phyloP scores from a whole-genome alignment of 2,888 invertebrate species.

The Helleia helle region DNA sequence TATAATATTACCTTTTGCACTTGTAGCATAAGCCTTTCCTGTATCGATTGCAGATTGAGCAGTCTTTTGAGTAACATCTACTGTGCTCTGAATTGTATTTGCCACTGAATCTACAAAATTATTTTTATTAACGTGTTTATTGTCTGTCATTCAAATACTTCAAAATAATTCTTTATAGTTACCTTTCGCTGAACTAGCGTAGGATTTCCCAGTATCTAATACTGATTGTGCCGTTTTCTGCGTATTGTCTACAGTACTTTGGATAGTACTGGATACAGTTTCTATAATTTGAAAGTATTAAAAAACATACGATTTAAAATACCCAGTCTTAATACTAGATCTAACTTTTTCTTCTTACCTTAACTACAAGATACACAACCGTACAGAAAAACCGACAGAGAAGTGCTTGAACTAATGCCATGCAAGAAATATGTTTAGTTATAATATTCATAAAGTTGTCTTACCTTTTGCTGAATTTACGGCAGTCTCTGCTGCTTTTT shows the following conservation, averaged over 20 bases:
- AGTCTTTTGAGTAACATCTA: slow-evolving; percentile 34
- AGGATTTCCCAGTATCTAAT: slow-evolving; percentile 17
- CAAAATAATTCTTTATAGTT: not conserved
- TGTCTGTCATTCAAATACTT: not conserved
- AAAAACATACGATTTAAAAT: slow-evolving; percentile 5
- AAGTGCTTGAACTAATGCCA: slow-evolving; percentile 2
- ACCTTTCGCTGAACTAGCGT: slow-evolving; percentile 12
- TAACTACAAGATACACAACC: slow-evolving; percentile 28
- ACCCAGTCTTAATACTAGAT: not conserved
- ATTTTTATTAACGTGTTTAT: slow-evolving; percentile 13
- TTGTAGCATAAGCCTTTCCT: slow-evolving; percentile 38
- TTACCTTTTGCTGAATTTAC: slow-evolving; percentile 57
- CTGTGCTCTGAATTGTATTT: slow-evolving; percentile 36
- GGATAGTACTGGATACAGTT: too few species aligned
- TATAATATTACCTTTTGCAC: slow-evolving; percentile 32
- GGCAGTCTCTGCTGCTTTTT: slow-evolving; percentile 62
- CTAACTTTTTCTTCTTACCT: slow-evolving; percentile 20
- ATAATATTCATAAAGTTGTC: slow-evolving; percentile 20
- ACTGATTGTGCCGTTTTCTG: slow-evolving; percentile 36
- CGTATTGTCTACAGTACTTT: slow-evolving; percentile 36
- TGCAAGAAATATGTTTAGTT: not conserved
- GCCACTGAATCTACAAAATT: slow-evolving; percentile 42
- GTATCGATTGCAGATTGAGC: slow-evolving; percentile 38
- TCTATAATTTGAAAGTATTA: slow-evolving; percentile 30
- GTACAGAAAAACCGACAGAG: not conserved